Percentiles rank a stretch among this genome's conserved stretches.
phyloP scores from a whole-genome alignment of 1,140 invertebrate genomes.

The Temnothorax nylanderi region DNA sequence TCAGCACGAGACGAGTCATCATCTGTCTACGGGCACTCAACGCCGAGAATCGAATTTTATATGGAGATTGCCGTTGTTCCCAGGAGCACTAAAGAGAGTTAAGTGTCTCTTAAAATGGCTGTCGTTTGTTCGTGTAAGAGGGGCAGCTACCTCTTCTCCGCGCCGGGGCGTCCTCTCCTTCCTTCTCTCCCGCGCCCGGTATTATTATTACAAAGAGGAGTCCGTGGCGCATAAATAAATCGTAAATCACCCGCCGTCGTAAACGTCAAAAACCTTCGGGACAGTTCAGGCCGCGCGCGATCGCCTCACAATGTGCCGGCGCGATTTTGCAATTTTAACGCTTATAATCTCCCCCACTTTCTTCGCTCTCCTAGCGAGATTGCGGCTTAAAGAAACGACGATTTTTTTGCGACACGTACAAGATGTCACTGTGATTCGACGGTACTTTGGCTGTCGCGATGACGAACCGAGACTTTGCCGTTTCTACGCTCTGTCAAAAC shows the following conservation, averaged over 20 bases:
- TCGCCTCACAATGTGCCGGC: slow-evolving; percentile 69
- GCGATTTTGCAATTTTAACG: slow-evolving; percentile 76
- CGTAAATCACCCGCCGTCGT: slow-evolving; percentile 82
- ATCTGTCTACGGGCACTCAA: slow-evolving; percentile 39
- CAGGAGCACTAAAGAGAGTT: slow-evolving; percentile 81
- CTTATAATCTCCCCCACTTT: slow-evolving; percentile 59
- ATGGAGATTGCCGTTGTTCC: slow-evolving; percentile 81
- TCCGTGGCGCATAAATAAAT: slow-evolving; percentile 83
- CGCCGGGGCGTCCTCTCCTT: slow-evolving; percentile 29
- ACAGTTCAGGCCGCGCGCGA: slow-evolving; percentile 76
- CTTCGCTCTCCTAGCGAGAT: slow-evolving; percentile 22
- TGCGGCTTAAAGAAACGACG: slow-evolving; percentile 10
- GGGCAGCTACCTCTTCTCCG: slow-evolving; percentile 72
- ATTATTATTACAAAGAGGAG: slow-evolving; percentile 79
- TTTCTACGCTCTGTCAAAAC: slow-evolving; percentile 1
- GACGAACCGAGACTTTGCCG: neutral
- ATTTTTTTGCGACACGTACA: slow-evolving; percentile 20
- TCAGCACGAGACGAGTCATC: slow-evolving; percentile 37
- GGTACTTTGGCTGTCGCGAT: neutral
- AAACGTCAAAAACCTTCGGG: slow-evolving; percentile 81
- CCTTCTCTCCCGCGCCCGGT: slow-evolving; percentile 65
- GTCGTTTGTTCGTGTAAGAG: slow-evolving; percentile 80
- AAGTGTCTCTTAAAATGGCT: slow-evolving; percentile 80
- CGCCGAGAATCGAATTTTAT: slow-evolving; percentile 80
- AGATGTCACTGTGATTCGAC: slow-evolving; percentile 10